Evolutionary conservation across 1,140 invertebrate species (phyloP), one percentile per base, ranked within the genome.

Genomic region (Pollicipes pollicipes): DNA sequence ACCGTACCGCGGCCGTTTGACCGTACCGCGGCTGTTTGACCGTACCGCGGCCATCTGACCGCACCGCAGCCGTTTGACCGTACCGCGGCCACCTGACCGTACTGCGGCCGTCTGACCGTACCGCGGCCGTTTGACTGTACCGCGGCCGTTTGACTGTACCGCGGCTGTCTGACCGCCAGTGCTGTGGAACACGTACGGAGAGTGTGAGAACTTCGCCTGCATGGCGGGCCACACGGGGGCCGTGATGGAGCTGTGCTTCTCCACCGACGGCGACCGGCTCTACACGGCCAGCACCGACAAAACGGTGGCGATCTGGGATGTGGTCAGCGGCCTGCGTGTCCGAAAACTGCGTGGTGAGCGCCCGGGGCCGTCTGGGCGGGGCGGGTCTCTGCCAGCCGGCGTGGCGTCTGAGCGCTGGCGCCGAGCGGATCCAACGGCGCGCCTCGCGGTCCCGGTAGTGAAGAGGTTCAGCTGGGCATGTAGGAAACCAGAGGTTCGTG

Each of bases 171-270:
- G n/a, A n/a, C 30, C 83, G 85, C 70, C 78, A 97, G 93, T 90
- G 79, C 83, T 99, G 74, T 99, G 97, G 97, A 95, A 91, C 80
- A 91, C 95, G 3, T 97, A 95, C 80, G 96, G 93, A 6, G 95
- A 99, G 78, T 99, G 96, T 83, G 95, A 99, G 77, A 99, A 98
- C 80, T 88, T 97, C 73, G 91, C 90, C 74, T 86, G 90, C 16
- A 85, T 99, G 84, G 80, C 79, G 71, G 95, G 95, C 0, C 97
- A 99, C 79, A 92, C 88, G 27, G 97, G 97, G n/a, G 93, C 95
- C 21, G 85, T 99, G 8, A 90, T 96, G 85, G 95, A 99, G 80
- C 80, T 98, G 0, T 90, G 95, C 75, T 98, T 97, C 78, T 93
- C 89, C n/a, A 88, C 92, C 0, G 96, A 98, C 82, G 94, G 95